Evolutionary conservation across 2,113 vertebrate species (phyloP).

Genomic region (Megaleporinus macrocephalus): DNA sequence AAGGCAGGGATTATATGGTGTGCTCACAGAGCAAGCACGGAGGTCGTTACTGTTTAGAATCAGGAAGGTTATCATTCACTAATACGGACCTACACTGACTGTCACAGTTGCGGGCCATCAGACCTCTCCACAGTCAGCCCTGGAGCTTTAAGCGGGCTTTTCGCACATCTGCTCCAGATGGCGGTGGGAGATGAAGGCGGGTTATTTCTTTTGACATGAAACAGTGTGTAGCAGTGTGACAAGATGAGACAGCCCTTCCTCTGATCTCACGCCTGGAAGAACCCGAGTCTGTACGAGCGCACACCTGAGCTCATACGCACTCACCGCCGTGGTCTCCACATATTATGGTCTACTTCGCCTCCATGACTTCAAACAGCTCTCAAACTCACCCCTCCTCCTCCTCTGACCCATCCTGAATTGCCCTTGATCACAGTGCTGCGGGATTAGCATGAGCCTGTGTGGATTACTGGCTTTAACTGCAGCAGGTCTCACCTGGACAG

Average conservation of each 20-base stretch:
- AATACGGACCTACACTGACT: not conserved
- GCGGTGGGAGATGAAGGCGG: conserved; percentile 14
- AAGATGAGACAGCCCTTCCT: conserved; percentile 8
- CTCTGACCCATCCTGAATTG: conserved; percentile 8
- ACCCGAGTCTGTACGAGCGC: not conserved
- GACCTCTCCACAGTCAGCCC: conserved; percentile 20
- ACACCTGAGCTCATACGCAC: conserved; percentile 31
- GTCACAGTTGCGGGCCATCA: conserved; percentile 43
- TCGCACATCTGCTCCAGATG: conserved; percentile 37
- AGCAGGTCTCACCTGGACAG: conserved; percentile 19
- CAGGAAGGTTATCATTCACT: conserved; percentile 5
- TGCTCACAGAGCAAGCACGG: conserved; percentile 15
- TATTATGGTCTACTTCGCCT: conserved; percentile 58
- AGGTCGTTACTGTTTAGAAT: conserved; percentile 8
- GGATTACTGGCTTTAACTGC: conserved; percentile 39
- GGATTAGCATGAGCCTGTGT: conserved; percentile 19
- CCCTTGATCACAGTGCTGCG: conserved; percentile 27
- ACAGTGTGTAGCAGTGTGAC: conserved; percentile 12
- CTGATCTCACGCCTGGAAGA: conserved; percentile 44
- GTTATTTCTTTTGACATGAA: conserved; percentile 28
- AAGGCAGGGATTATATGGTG: not conserved
- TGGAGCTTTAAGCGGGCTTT: conserved; percentile 20
- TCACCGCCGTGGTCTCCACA: conserved; percentile 21
- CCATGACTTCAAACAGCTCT: conserved; percentile 58
- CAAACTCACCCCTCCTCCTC: conserved; percentile 15